phyloP scores from a whole-genome alignment of 2,797 vertebrate genomes.

The Rhinogobio ventralis region DNA sequence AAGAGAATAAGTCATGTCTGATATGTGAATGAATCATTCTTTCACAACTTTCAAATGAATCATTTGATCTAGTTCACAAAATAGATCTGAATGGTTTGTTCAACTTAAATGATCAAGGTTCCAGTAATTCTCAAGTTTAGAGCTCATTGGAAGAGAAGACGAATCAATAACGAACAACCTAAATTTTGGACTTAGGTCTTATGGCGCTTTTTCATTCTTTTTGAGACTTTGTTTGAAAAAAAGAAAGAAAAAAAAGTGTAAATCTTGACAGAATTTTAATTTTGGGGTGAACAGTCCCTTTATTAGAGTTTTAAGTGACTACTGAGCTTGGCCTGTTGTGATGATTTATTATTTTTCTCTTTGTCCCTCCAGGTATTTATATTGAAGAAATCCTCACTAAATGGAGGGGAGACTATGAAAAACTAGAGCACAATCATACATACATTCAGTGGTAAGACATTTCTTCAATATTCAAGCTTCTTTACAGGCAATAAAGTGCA shows the following conservation, averaged over 20 bases:
- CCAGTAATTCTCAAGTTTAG: neutral
- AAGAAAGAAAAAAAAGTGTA: neutral
- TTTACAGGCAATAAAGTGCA: neutral
- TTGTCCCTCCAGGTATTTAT: constrained; percentile 84
- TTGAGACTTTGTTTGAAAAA: neutral
- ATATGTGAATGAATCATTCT: neutral
- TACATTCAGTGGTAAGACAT: constrained; percentile 95
- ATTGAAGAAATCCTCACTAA: constrained; percentile 96
- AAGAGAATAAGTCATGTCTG: neutral
- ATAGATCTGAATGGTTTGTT: neutral
- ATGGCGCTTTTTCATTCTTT: neutral
- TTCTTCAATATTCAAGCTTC: neutral
- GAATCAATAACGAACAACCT: neutral
- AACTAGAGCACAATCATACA: constrained; percentile 97
- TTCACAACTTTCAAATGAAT: neutral
- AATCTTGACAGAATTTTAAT: neutral
- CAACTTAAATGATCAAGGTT: neutral
- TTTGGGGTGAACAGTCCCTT: neutral
- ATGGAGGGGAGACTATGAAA: constrained; percentile 97
- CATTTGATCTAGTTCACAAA: neutral
- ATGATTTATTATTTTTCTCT: constrained; percentile 29
- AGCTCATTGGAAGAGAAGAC: neutral
- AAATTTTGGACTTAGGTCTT: neutral
- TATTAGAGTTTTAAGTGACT: neutral
- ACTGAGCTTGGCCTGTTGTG: neutral